Conservation (phyloP, 2,888 invertebrate species). For the Cynaeus angustus region DNA sequence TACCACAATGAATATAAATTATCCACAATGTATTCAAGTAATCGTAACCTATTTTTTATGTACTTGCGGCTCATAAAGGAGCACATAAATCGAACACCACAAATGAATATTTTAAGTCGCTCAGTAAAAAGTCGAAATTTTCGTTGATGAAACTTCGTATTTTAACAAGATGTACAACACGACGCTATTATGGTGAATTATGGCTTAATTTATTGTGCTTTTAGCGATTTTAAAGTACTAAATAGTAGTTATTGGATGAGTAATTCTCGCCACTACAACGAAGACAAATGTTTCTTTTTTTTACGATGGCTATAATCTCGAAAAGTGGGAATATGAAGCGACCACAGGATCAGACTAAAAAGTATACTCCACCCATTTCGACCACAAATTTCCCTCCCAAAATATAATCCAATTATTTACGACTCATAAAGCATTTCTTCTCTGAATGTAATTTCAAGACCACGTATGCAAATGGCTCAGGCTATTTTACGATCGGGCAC, state of each 20-base stretch:
- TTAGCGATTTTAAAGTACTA: slow-evolving; percentile 28
- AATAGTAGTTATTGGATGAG: slow-evolving; percentile 19
- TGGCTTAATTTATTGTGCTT: slow-evolving; percentile 29
- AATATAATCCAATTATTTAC: slow-evolving; percentile 53
- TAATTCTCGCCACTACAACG: slow-evolving; percentile 22
- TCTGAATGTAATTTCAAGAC: slow-evolving; percentile 48
- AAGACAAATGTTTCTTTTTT: slow-evolving; percentile 10
- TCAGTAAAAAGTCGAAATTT: slow-evolving; percentile 18
- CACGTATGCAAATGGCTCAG: slow-evolving; percentile 61
- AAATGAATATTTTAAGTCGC: slow-evolving; percentile 50
- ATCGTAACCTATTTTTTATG: slow-evolving; percentile 64
- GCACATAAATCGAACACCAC: slow-evolving; percentile 62
- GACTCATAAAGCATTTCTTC: slow-evolving; percentile 49
- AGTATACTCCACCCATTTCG: background rate
- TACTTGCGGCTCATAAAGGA: slow-evolving; percentile 62
- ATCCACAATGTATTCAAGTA: slow-evolving; percentile 62
- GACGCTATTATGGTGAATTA: slow-evolving; percentile 10
- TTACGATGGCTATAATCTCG: background rate
- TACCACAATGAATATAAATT: slow-evolving; percentile 59
- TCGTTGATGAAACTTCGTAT: slow-evolving; percentile 13
- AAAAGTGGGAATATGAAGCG: background rate
- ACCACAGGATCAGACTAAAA: background rate
- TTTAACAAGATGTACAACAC: slow-evolving; percentile 24
- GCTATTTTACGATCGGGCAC: slow-evolving; percentile 60
- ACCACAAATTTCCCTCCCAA: slow-evolving; percentile 22